phyloP scores from a whole-genome alignment of 2,797 vertebrate species.

The Pipistrellus kuhlii region DNA sequence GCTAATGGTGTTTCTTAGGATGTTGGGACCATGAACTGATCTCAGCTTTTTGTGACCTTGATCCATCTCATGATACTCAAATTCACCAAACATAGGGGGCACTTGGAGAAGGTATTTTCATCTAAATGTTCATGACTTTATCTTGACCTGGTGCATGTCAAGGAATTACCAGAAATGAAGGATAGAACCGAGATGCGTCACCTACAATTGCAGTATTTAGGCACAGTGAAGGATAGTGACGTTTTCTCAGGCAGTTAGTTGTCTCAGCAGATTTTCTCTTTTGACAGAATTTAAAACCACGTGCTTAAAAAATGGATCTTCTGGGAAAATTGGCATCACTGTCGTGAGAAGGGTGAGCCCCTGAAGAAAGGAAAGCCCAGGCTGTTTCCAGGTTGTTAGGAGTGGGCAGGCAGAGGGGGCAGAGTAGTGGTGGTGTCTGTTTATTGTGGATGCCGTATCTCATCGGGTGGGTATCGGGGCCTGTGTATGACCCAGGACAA shows the following conservation, averaged over 20 bases:
- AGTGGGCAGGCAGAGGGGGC: too few species aligned
- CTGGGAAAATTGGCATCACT: not conserved
- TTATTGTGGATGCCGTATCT: not conserved
- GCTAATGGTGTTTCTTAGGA: not conserved
- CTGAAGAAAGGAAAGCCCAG: not conserved
- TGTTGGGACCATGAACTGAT: not conserved
- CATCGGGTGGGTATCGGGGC: too few species aligned
- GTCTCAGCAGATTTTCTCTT: not conserved
- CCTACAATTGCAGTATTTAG: conserved; percentile 9
- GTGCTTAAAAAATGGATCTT: not conserved
- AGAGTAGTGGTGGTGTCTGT: not conserved
- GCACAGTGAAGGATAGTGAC: not conserved
- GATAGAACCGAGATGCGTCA: not conserved
- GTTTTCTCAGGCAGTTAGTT: not conserved
- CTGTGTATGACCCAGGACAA: too few species aligned
- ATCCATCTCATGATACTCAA: not conserved
- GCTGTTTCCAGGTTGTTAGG: not conserved
- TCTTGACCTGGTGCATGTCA: not conserved
- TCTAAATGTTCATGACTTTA: conserved; percentile 30
- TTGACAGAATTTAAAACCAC: not conserved
- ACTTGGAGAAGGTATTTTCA: not conserved
- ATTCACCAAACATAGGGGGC: not conserved
- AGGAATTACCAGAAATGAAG: conserved; percentile 36
- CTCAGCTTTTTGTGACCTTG: not conserved
- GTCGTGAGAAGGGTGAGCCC: not conserved